Base-by-base conservation (phyloP, 2,888 invertebrate species). In the Lampropteryx suffumata region DNA sequence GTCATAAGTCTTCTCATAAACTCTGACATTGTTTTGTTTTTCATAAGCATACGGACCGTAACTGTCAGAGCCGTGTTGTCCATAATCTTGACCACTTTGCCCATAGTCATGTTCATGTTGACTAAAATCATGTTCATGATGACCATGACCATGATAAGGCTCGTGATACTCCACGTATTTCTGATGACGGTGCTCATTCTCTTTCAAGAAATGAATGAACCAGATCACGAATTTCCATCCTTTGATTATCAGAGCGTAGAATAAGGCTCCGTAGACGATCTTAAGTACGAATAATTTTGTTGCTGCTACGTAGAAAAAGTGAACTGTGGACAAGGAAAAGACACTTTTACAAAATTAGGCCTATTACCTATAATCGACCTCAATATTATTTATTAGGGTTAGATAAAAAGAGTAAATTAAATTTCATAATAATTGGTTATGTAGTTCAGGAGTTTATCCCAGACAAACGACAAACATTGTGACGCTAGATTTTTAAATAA, bases 241-340 rank as follows among this genome's bases (percentile, higher is more conserved):
- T 57, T 89, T 89, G 0, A 67, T 64, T 0, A 80, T 49, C 0
- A 89, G 58, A 0, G 72, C 74, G 61, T 72, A 87, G 62, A 89
- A 82, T 3, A 89, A 65, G 1, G 74, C 75, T 1, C 86, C 89
- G 39, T 89, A 89, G 0, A 88, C 65, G 0, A 89, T 67, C 50
- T 89, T 89, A 21, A 89, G 55, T 0, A 89, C 71, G 53, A 89
- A 76, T 0, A 89, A 48, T 51, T 89, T 89, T 1, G 85, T 82
- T 1, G 84, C 85, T 0, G 79, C 80, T 1, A 82, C 84, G 71
- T 84, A 89, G 73, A 87, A 76, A 58, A 89, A 85, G 50, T 86
- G 87, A 37, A 82, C 89, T 89, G 86, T 13, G 66, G 51, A 79
- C 76, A 80, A 79, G 61, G 28, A 45, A 32, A n/a, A 17, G 2